phyloP scores from a whole-genome alignment of 2,113 vertebrate species.

The Elephas maximus region DNA sequence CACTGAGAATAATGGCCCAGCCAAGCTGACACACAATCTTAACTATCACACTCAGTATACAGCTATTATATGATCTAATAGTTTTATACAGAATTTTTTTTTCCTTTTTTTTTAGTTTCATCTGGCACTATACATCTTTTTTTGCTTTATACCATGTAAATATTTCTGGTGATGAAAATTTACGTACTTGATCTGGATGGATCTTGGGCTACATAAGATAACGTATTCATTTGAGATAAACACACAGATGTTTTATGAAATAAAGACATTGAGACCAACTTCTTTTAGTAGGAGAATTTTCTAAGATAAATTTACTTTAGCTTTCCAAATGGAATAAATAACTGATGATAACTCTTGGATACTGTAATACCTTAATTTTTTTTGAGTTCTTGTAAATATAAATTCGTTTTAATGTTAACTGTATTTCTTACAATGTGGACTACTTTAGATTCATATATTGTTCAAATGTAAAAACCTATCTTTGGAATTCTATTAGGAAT shows the following conservation, averaged over 20 bases:
- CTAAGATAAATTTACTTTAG: not conserved
- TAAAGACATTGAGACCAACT: not conserved
- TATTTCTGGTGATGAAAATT: not conserved
- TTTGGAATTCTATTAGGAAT: not conserved
- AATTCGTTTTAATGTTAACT: too few species aligned
- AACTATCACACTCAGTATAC: too few species aligned
- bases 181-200: not conserved
- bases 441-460: not conserved
- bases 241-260: slow-evolving; percentile 45
- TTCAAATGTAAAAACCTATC: not conserved
- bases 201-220: not conserved
- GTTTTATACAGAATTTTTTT: too few species aligned
- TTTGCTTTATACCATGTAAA: not conserved
- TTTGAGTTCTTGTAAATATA: too few species aligned
- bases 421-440: too few species aligned
- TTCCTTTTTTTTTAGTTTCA: too few species aligned
- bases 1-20: too few species aligned
- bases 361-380: too few species aligned
- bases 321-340: not conserved
- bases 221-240: not conserved
- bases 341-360: too few species aligned
- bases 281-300: not conserved
- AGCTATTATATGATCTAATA: too few species aligned
- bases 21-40: too few species aligned
- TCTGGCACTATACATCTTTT: not conserved